These are phyloP conservation scores for Gymnosoma rotundatum DNA, from an alignment of 2,888 invertebrate genomes.

Conservation along the genomic window DNA sequence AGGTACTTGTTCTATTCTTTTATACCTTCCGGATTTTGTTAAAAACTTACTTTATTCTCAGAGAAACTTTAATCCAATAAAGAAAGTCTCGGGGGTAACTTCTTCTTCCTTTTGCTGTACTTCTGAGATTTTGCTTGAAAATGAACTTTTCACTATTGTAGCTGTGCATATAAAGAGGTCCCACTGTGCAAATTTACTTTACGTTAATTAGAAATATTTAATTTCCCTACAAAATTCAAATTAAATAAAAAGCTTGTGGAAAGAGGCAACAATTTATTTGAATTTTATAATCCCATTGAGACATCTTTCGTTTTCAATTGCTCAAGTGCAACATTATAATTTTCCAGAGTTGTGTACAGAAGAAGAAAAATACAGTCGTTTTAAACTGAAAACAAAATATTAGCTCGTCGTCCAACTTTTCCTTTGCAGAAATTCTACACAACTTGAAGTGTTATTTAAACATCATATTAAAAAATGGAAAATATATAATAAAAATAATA, in stretches of 20 bases:
- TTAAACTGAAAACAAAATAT: constrained; percentile 47
- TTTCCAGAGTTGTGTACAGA: constrained; percentile 53
- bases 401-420: constrained; percentile 60
- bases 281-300: constrained; percentile 68
- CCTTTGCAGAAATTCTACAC: constrained; percentile 35
- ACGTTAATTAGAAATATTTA: too few species aligned
- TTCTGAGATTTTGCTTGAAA: too few species aligned
- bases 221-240: neutral
- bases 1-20: too few species aligned
- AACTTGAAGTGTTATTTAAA: constrained; percentile 63
- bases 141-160: too few species aligned
- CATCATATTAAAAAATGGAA: constrained; percentile 27
- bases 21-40: too few species aligned
- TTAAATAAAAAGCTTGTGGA: neutral
- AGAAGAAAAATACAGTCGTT: neutral
- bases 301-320: constrained; percentile 62
- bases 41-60: too few species aligned
- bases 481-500: constrained; percentile 16
- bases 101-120: too few species aligned
- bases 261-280: constrained; percentile 49
- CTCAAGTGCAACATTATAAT: constrained; percentile 66
- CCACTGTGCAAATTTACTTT: too few species aligned
- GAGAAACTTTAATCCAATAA: too few species aligned
- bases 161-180: too few species aligned
- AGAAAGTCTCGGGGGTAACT: too few species aligned